phyloP scores from a whole-genome alignment of 1,140 invertebrate genomes.

The Drosophila busckii region DNA sequence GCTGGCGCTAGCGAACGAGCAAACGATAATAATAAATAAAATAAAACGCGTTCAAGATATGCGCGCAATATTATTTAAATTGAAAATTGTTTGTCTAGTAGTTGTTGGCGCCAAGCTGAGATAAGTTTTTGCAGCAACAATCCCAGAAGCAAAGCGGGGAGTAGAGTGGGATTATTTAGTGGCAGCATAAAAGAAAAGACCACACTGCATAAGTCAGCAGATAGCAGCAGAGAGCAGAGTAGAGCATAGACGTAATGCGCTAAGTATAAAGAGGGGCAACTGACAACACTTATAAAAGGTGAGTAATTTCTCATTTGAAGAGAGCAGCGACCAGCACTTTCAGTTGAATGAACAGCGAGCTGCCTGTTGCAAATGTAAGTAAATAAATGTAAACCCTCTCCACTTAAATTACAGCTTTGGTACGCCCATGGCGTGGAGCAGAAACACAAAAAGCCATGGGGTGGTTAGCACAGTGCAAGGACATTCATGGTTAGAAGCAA shows the following conservation, averaged over 20 bases:
- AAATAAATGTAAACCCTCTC: no score
- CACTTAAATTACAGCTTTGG: no score
- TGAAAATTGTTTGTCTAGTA: conserved; percentile 64
- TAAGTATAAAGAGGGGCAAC: no score
- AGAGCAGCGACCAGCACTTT: no score
- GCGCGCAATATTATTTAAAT: conserved; percentile 63
- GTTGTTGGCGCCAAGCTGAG: conserved; percentile 48
- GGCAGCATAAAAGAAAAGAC: conserved; percentile 14
- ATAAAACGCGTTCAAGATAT: conserved; percentile 43
- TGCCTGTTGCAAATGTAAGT: no score
- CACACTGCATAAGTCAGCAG: conserved; percentile 22
- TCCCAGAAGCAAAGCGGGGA: conserved; percentile 9
- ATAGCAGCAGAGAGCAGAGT: conserved; percentile 5
- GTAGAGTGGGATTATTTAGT: conserved; percentile 23
- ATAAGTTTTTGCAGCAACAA: conserved; percentile 35
- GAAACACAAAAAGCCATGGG: no score
- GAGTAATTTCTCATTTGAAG: no score
- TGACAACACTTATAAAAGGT: no score
- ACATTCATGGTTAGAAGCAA: no score
- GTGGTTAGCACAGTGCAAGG: no score
- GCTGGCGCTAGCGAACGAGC: background rate
- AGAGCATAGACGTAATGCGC: background rate
- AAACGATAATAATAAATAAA: background rate
- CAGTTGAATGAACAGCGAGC: no score
- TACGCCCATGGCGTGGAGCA: no score